Evolutionary conservation across 2,888 invertebrate species (phyloP), one percentile per base, ranked within the genome.

Genomic region (Lutraria lutraria): DNA sequence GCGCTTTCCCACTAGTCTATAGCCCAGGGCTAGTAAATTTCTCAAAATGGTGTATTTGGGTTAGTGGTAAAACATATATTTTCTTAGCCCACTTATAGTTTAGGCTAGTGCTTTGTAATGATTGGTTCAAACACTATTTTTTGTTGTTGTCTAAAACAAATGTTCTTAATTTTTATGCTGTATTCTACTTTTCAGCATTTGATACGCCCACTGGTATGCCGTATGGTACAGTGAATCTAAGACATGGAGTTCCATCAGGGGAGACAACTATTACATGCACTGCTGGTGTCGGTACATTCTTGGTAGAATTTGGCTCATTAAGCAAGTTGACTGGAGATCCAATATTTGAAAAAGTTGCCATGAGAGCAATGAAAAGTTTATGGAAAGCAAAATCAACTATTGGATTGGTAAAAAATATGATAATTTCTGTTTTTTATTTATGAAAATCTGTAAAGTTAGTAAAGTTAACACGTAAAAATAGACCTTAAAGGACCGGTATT

Each of bases 241-340:
- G 98, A 85, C 97, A 98, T 95, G 99, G 99, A 21, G 98, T 99
- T 0, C 99, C 99, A 0, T 97, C 97, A 56, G 98, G 98, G 15
- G 99, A 99, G 97, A 99, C 99, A 0, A 98, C 99, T 63, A 98
- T 99, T 0, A 99, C 99, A 0, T 99, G 99, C 96, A 99, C 99
- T 0, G 99, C 99, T 21, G 99, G 99, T 0, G 98, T 99, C 72
- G 99, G 99, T 0, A 99, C 99, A 3, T 99, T 98, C 96, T 98
- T 99, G 68, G 97, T 99, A 25, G 99, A 99, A 97, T 99, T 99
- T 97, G 99, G 99, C 0, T 98, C 99, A 0, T 97, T 99, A 13
- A 99, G 99, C 94, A 97, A 99, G 90, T 97, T 99, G 0, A 99
- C 99, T 13, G 99, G 99, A 81, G 96, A 97, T 93, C 96, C 99